Base-by-base conservation (phyloP, 2,888 invertebrate species). In the Pterostichus madidus region DNA sequence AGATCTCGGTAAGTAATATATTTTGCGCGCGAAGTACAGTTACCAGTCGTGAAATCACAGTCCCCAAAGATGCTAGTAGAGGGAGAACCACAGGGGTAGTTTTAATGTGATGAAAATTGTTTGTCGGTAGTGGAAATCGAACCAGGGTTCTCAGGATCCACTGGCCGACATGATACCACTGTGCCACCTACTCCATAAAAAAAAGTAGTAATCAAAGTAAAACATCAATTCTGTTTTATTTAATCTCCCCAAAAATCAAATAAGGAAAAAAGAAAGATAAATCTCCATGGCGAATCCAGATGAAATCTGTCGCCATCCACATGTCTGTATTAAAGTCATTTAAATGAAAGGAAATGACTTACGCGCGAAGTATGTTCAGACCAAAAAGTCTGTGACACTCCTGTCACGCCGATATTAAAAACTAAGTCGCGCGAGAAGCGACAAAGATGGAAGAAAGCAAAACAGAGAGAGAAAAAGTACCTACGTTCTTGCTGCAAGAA, bases 261-360 rank as follows among this genome's bases (percentile, higher is more conserved):
- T 10, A n/a, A 10, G 0, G 5, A 10, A 8, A 13, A n/a, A 49
- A 49, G 49, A 49, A n/a, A 49, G 49, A 49, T 49, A 49, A 49
- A 49, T 49, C 10, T 49, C 49, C 49, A 4, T 44, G 49, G 39
- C 8, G 5, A 5, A 49, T 49, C n/a, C 11, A 49, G 49, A 49
- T 49, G 11, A n/a, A 11, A 49, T 11, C 49, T 49, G 49, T 1
- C 44, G 68, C 2, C 39, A 35, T 71, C 44, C 64, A 71, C 68
- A 71, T 46, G 68, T 80, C 71, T 80, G 80, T 80, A 80, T 80
- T 80, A 80, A 80, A 80, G 80, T 80, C 71, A 80, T 80, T 80
- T 80, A 80, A 80, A 80, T 80, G 80, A 80, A 80, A 80, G 80
- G 80, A 80, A 80, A 80, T 80, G 80, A 80, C 52, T 80, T 53